Evolutionary conservation across 2,797 vertebrate genomes (phyloP).

Genomic region (Pseudochaenichthys georgianus): DNA sequence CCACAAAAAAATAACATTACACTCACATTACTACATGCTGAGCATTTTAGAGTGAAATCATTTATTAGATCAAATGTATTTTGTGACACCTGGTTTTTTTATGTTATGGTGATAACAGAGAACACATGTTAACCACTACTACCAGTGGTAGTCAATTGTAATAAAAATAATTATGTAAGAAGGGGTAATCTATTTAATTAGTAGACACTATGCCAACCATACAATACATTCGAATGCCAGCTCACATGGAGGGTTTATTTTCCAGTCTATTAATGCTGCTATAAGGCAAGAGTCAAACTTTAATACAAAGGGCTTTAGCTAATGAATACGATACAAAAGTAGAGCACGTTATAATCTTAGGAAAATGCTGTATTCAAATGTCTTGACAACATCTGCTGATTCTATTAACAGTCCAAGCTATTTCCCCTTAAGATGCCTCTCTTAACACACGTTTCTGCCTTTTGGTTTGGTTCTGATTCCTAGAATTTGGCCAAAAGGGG

Average conservation of each 20-base stretch:
- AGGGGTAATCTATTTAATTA: conserved; percentile 29
- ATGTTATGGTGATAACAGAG: not conserved
- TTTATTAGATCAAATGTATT: not conserved
- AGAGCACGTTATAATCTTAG: conserved; percentile 48
- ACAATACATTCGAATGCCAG: conserved; percentile 37
- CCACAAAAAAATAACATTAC: no score
- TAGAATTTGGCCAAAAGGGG: conserved; percentile 31
- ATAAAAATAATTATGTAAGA: conserved; percentile 8
- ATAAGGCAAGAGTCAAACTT: conserved; percentile 51
- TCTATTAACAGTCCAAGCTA: conserved; percentile 42
- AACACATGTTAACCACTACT: not conserved
- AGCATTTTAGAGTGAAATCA: not conserved
- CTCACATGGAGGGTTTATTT: conserved; percentile 46
- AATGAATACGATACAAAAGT: conserved; percentile 36
- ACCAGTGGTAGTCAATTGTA: not conserved
- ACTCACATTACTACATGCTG: no score
- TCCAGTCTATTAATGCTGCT: conserved; percentile 49
- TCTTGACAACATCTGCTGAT: conserved; percentile 51
- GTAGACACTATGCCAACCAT: conserved; percentile 4
- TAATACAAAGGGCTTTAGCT: conserved; percentile 27
- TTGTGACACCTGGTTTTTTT: not conserved
- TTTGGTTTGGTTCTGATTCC: conserved; percentile 19
- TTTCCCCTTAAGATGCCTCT: conserved; percentile 28
- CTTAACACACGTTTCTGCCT: conserved; percentile 18
- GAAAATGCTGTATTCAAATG: conserved; percentile 49